phyloP scores from a whole-genome alignment of 2,888 invertebrate genomes.

The Slavum lentiscoides region DNA sequence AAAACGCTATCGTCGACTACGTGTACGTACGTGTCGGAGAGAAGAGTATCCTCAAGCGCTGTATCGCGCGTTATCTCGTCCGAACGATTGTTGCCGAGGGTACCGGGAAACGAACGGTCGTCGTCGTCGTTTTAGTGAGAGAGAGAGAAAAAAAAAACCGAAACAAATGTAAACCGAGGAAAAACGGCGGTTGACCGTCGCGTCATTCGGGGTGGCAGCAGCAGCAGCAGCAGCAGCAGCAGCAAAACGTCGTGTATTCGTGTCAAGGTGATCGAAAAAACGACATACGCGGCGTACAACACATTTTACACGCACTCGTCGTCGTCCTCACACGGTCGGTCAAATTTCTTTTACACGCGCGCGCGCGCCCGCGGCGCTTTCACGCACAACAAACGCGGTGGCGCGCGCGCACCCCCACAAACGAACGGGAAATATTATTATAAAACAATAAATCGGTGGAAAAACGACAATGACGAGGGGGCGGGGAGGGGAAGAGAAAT shows the following conservation, averaged over 20 bases:
- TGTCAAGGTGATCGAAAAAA: slow-evolving; percentile 49
- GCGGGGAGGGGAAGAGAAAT: neutral
- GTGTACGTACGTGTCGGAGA: no score
- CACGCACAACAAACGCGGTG: neutral
- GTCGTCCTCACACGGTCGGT: neutral
- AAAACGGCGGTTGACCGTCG: neutral
- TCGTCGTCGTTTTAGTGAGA: no score
- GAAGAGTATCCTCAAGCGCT: no score
- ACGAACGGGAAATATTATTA: neutral
- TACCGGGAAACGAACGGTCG: no score
- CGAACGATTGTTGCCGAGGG: no score
- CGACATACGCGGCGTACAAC: slow-evolving; percentile 9
- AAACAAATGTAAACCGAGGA: no score
- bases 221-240: no score
- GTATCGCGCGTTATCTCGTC: no score
- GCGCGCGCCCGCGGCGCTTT: neutral
- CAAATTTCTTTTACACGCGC: neutral
- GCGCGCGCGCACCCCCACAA: neutral
- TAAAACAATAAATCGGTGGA: neutral
- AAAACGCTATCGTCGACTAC: no score
- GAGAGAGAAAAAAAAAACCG: no score
- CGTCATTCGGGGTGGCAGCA: neutral
- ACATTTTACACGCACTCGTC: slow-evolving; percentile 3
- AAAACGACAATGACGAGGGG: no score
- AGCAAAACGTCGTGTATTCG: slow-evolving; percentile 23